Evolutionary conservation across 2,888 invertebrate species (phyloP).

Genomic region (Anthophora plumipes): DNA sequence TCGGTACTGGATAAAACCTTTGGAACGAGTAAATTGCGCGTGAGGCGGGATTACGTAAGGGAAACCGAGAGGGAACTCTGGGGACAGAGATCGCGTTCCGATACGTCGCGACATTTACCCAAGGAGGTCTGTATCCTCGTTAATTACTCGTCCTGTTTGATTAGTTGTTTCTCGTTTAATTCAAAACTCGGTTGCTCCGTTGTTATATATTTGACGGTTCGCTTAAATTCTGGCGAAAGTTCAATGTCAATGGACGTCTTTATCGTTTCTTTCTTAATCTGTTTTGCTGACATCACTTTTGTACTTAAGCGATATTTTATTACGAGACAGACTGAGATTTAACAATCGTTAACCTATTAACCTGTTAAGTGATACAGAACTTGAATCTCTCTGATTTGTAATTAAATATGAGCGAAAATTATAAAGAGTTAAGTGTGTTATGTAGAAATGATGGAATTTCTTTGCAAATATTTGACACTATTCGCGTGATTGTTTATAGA

Average conservation of each 20-base stretch:
- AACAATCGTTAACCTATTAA: no score
- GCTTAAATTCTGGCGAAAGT: not conserved
- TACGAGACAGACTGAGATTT: no score
- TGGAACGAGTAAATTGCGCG: slow-evolving; percentile 50
- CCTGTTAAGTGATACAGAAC: no score
- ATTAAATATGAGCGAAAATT: no score
- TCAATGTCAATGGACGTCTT: not conserved
- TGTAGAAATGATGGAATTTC: slow-evolving; percentile 13
- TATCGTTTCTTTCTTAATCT: not conserved
- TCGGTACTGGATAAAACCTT: slow-evolving; percentile 43
- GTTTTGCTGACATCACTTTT: no score
- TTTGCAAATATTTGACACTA: no score
- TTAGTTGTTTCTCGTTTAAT: not conserved
- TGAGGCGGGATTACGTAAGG: slow-evolving; percentile 48
- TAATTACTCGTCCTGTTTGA: slow-evolving; percentile 13
- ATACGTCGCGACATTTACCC: slow-evolving; percentile 38
- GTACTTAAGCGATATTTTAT: no score
- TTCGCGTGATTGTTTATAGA: no score
- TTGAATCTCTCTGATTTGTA: no score
- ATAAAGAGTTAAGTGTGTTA: slow-evolving; percentile 1
- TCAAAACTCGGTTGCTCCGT: no score
- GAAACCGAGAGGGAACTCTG: not conserved
- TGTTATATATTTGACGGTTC: no score
- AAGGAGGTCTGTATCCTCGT: slow-evolving; percentile 30
- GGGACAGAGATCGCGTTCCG: slow-evolving; percentile 30